Conservation (phyloP, 2,113 vertebrate species). For the Prolemur simus region DNA sequence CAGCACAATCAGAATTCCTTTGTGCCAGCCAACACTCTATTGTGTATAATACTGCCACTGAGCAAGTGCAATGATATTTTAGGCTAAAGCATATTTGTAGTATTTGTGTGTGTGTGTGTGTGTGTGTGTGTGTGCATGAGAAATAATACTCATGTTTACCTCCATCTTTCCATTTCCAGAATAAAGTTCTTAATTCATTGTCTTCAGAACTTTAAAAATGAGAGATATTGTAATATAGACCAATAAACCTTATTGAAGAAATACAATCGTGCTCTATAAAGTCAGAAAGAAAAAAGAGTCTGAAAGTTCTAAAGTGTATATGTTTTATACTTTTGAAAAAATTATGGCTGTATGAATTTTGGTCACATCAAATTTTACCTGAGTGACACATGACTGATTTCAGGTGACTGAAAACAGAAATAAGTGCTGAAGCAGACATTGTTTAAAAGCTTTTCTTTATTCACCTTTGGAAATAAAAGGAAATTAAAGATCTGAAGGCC, state of each 20-base stretch:
- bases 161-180: slow-evolving; percentile 2
- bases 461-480: slow-evolving; percentile 35
- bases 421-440: background rate
- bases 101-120: slow-evolving; percentile 1
- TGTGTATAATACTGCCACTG: slow-evolving; percentile 72
- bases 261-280: background rate
- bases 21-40: slow-evolving; percentile 78
- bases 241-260: background rate
- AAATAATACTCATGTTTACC: background rate
- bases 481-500: background rate
- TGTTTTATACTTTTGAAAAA: background rate
- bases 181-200: background rate
- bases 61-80: slow-evolving; percentile 61
- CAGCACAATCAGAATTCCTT: slow-evolving; percentile 78
- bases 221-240: background rate
- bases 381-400: background rate
- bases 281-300: background rate
- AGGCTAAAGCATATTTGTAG: slow-evolving; percentile 4
- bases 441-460: background rate
- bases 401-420: background rate
- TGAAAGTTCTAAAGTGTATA: background rate
- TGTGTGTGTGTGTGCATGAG: background rate
- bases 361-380: background rate
- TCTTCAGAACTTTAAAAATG: slow-evolving; percentile 41
- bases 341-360: slow-evolving; percentile 6